A percentile compares a stretch with the other conserved stretches of the same genome.
Evolutionary conservation across 2,113 vertebrate genomes (phyloP).

Genomic region (Lutjanus erythropterus): DNA sequence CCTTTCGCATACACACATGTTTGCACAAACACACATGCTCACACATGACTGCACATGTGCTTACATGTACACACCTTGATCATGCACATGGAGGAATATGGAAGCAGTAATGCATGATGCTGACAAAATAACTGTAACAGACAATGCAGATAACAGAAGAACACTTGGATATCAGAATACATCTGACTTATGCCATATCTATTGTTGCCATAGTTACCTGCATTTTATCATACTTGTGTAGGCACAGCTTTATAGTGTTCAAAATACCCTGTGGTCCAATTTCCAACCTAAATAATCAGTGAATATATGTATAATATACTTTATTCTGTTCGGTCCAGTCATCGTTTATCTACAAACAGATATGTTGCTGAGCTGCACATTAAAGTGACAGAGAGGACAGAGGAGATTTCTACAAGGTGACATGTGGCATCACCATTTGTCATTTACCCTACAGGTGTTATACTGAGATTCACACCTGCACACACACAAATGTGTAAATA

Average conservation of each 20-base stretch:
- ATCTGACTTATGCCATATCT: background rate
- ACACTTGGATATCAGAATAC: background rate
- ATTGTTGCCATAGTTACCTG: background rate
- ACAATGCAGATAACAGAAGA: background rate
- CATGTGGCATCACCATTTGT: background rate
- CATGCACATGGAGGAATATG: background rate
- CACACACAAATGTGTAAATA: background rate
- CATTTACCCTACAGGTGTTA: conserved; percentile 5
- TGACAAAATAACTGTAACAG: background rate
- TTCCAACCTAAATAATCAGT: background rate
- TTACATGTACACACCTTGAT: background rate
- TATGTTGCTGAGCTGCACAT: background rate
- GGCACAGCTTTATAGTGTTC: background rate
- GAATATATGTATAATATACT: background rate
- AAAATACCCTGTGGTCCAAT: background rate
- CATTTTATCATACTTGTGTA: background rate
- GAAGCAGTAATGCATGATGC: background rate
- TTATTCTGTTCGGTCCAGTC: background rate
- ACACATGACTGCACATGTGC: background rate
- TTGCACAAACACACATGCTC: background rate
- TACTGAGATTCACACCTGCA: conserved; percentile 15
- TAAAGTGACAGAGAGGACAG: background rate
- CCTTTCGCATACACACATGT: background rate
- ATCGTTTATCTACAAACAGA: background rate
- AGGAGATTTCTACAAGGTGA: background rate